Conservation (phyloP, 2,797 vertebrate species). For the Platalea minor region DNA sequence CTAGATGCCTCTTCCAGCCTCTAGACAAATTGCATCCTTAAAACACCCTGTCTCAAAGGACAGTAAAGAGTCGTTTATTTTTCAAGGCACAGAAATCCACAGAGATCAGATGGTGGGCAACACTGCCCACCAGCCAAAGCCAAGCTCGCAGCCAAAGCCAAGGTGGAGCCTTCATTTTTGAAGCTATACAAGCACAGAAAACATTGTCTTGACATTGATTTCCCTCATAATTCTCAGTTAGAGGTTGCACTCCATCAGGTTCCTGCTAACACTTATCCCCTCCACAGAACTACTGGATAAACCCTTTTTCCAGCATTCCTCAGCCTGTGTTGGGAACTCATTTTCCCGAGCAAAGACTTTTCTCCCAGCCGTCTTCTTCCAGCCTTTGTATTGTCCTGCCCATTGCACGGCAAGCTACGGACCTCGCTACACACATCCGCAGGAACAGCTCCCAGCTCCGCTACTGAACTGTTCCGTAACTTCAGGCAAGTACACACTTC, state of each 20-base stretch:
- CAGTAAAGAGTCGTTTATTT: neutral
- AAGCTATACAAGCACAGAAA: neutral
- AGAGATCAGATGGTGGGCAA: neutral
- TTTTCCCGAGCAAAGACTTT: neutral
- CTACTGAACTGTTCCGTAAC: neutral
- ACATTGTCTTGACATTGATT: neutral
- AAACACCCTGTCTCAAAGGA: neutral
- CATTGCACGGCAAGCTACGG: neutral
- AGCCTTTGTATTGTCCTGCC: neutral
- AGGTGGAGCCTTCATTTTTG: neutral
- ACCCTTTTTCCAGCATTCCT: neutral
- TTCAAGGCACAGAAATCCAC: neutral
- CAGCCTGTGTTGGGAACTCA: neutral
- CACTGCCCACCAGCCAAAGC: neutral
- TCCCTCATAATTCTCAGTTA: neutral
- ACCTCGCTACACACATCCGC: neutral
- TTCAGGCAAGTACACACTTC: neutral
- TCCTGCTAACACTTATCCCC: neutral
- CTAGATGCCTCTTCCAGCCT: neutral
- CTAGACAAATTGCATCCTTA: neutral
- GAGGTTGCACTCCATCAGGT: neutral
- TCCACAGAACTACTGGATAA: neutral
- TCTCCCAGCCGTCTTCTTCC: neutral
- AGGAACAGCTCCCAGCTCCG: neutral
- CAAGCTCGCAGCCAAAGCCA: neutral